Percentiles rank a stretch among this genome's conserved stretches.
Evolutionary conservation across 1,140 invertebrate genomes (phyloP).

Genomic region (Thereuonema tuberculata): DNA sequence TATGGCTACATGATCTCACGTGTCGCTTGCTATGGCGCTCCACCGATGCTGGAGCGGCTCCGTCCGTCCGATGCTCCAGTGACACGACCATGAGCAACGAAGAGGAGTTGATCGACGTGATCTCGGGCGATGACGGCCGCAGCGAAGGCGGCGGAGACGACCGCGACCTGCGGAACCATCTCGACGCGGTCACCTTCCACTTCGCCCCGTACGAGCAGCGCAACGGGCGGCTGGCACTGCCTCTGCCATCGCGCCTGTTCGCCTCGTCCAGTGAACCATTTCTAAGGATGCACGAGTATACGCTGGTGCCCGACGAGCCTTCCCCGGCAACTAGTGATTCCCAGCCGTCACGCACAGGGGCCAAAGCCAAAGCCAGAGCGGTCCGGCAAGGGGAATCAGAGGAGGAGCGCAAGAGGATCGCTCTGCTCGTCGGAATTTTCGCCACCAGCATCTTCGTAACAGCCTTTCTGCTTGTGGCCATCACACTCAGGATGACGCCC

Average conservation of each 20-base stretch:
- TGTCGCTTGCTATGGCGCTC: too few relatives aligned
- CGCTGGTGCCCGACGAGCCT: neutral
- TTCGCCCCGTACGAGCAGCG: neutral
- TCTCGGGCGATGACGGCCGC: neutral
- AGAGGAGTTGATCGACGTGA: neutral
- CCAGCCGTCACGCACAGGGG: neutral
- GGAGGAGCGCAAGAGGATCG: neutral
- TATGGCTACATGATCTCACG: too few relatives aligned
- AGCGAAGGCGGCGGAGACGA: neutral
- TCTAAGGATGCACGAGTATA: neutral
- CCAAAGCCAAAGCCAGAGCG: neutral
- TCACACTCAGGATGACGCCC: conserved; percentile 18
- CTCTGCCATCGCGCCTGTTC: neutral
- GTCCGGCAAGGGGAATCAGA: conserved; percentile 2
- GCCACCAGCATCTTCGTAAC: conserved; percentile 21
- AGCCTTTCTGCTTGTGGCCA: conserved; percentile 21
- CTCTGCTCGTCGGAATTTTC: neutral
- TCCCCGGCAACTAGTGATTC: neutral
- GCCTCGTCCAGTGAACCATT: neutral
- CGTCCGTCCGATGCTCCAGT: too few relatives aligned
- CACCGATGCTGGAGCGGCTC: too few relatives aligned
- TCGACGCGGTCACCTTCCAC: too few relatives aligned
- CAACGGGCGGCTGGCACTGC: neutral
- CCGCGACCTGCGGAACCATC: neutral
- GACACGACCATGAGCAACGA: too few relatives aligned